phyloP scores from a whole-genome alignment of 2,113 vertebrate species.

The Sylvia atricapilla region DNA sequence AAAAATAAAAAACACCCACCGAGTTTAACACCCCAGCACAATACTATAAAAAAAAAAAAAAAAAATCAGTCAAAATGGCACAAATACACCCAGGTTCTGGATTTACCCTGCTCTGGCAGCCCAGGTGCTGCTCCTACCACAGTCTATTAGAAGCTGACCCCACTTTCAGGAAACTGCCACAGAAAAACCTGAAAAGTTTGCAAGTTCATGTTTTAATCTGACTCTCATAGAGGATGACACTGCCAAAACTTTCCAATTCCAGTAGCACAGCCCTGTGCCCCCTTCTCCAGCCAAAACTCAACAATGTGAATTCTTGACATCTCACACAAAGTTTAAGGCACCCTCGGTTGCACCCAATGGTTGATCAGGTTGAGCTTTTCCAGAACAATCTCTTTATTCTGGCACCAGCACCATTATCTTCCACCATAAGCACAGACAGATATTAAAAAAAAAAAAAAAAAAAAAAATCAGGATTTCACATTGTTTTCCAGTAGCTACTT shows the following conservation, averaged over 20 bases:
- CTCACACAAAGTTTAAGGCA: rapidly evolving
- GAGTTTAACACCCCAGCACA: neutral
- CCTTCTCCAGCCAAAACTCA: neutral
- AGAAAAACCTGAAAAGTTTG: neutral
- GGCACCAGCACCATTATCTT: neutral
- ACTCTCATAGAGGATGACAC: rapidly evolving
- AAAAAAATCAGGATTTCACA: neutral
- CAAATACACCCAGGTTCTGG: neutral
- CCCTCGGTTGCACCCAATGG: neutral
- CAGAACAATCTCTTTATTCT: neutral
- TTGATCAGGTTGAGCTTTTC: neutral
- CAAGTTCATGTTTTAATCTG: neutral
- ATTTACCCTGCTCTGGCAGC: neutral
- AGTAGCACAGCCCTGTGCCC: neutral
- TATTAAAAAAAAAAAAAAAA: neutral
- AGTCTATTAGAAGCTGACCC: rapidly evolving
- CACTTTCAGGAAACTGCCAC: neutral
- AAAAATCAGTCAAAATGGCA: neutral
- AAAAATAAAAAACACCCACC: too few relatives aligned
- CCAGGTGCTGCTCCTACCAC: neutral
- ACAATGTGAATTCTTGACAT: rapidly evolving
- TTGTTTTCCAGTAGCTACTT: neutral
- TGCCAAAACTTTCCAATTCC: neutral
- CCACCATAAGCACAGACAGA: neutral
- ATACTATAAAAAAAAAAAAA: rapidly evolving